Evolutionary conservation across 2,888 invertebrate genomes (phyloP), one percentile per base, ranked within the genome.

Genomic region (Aphidius colemani): DNA sequence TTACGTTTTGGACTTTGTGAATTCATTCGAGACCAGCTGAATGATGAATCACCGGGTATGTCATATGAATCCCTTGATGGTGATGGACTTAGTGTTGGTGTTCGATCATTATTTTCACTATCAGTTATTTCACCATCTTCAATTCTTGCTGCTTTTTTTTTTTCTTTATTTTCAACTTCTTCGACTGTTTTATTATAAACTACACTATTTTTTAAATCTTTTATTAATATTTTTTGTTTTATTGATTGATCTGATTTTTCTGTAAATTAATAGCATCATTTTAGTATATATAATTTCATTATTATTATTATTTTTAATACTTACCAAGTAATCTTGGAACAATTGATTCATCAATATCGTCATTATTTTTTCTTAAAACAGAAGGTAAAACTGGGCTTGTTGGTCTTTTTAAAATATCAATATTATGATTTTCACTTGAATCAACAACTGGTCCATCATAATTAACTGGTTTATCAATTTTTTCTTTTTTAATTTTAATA

Each of bases 121-220:
- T 30, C 30, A 45, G 87, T 84, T 64, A 88, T 83, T 81, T 89
- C 88, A 1, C 88, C 89, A 69, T 89, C 88, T 80, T 89, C 89
- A 82, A 85, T 85, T 68, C 85, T 85, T 59, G 87, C 87, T 11
- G 86, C 87, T 74, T 85, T 88, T 65, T 85, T 85, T 64, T 86
- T 85, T 18, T 87, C 86, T 72, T 87, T 87, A 69, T 86, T 87
- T 74, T 89, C 88, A 49, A 88, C 86, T 76, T 88, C 85, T 73
- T 88, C 88, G 0, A 89, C 86, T 7, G 88, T 87, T 69, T 88
- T 88, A 72, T 88, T 88, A 81, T 87, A 89, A 18, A 90, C 87
- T 18, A 86, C 82, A 77, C 89, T 89, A 66, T 88, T 87, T 74
- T 90, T 90, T 10, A 90, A 81, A 77, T 89, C 88, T 77, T 89